These are phyloP conservation scores for Teleogryllus occipitalis DNA, from an alignment of 1,140 invertebrate species.

Conservation along the genomic window DNA sequence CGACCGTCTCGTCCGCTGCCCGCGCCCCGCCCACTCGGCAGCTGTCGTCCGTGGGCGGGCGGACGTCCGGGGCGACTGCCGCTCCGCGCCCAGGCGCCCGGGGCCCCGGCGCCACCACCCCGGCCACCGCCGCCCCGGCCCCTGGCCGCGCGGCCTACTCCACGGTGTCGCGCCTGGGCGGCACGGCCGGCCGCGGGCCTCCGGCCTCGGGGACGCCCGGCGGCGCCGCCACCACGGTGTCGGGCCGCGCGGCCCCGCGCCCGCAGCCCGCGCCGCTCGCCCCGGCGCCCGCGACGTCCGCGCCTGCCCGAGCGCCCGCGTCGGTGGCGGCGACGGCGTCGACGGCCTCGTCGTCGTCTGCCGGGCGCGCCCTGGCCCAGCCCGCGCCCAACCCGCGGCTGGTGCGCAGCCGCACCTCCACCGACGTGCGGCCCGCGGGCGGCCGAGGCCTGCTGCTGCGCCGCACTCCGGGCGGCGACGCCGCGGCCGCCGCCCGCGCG, in stretches of 20 bases:
- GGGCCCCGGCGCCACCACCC: too few species aligned
- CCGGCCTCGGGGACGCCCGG: background rate
- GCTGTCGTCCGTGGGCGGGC: too few species aligned
- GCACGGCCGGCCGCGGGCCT: too few species aligned
- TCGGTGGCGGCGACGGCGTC: background rate
- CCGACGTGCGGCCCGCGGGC: constrained; percentile 12
- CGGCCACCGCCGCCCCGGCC: too few species aligned
- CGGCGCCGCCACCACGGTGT: too few species aligned
- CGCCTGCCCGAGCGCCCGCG: constrained; percentile 11
- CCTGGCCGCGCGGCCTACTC: too few species aligned
- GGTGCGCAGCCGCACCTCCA: constrained; percentile 16
- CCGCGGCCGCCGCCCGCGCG: background rate
- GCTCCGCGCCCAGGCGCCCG: too few species aligned
- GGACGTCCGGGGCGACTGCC: too few species aligned
- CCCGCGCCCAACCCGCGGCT: constrained; percentile 7
- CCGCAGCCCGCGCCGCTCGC: background rate
- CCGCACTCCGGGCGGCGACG: background rate
- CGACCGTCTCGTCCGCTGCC: too few species aligned
- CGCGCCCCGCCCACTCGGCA: too few species aligned
- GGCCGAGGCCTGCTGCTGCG: background rate
- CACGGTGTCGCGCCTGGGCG: too few species aligned
- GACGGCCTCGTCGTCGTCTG: too few species aligned
- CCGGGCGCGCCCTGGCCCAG: background rate
- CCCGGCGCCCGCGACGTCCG: background rate
- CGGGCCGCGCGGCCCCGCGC: background rate